These are phyloP conservation scores for Eupithecia centaureata DNA, from an alignment of 2,888 invertebrate species.

Conservation along the genomic window DNA sequence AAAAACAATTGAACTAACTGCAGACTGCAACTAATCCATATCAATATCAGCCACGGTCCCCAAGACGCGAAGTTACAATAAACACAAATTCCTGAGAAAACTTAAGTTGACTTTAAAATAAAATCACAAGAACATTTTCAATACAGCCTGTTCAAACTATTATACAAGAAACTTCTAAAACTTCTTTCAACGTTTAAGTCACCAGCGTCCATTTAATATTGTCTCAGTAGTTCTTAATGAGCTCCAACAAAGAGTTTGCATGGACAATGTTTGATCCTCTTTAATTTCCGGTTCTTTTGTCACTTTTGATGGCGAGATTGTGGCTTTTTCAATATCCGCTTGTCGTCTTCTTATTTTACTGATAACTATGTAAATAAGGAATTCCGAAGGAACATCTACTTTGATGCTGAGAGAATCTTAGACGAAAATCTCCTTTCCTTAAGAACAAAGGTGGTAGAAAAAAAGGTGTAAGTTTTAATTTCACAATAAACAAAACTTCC, in stretches of 20 bases:
- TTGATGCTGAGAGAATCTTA: background rate
- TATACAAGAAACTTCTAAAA: background rate
- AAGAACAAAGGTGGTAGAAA: no score
- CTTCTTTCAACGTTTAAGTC: constrained; percentile 4
- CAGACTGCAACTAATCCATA: no score
- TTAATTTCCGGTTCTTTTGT: constrained; percentile 57
- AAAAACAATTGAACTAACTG: no score
- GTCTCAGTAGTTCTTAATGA: constrained; percentile 46
- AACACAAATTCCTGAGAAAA: background rate
- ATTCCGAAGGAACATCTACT: background rate
- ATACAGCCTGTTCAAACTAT: constrained; percentile 7
- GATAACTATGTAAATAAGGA: constrained; percentile 44
- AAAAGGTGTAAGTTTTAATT: no score
- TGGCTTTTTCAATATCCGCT: constrained; percentile 49
- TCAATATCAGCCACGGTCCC: no score
- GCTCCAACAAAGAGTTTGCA: constrained; percentile 46
- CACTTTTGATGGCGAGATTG: constrained; percentile 47
- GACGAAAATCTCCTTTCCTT: background rate
- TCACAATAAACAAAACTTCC: no score
- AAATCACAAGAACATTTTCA: constrained; percentile 4
- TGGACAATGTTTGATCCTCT: constrained; percentile 47
- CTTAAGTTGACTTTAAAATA: background rate
- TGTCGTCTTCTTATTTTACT: constrained; percentile 36
- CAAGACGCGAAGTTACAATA: no score
- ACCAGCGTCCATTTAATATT: constrained; percentile 25